These are phyloP conservation scores for Alosa sapidissima DNA, from an alignment of 2,797 vertebrate species.

Conservation along the genomic window DNA sequence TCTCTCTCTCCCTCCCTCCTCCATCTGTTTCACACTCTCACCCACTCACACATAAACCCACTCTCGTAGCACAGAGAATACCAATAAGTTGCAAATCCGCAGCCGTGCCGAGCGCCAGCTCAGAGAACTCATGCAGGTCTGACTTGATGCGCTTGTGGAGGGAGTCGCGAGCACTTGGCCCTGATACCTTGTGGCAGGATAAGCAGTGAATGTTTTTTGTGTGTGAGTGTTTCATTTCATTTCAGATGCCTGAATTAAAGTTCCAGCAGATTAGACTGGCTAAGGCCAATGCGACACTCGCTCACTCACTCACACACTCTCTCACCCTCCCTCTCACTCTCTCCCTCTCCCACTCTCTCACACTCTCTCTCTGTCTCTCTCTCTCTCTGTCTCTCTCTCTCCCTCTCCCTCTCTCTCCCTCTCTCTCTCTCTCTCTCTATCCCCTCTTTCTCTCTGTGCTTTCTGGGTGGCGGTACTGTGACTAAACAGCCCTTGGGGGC, in stretches of 20 bases:
- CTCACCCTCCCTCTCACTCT: neutral
- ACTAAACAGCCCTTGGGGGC: constrained; percentile 34
- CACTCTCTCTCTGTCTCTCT: neutral
- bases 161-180: constrained; percentile 3
- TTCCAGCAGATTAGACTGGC: constrained; percentile 13
- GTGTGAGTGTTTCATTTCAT: constrained; percentile 1
- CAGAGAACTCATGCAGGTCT: constrained; percentile 17
- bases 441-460: constrained; percentile 10
- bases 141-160: constrained; percentile 10
- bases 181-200: constrained; percentile 4
- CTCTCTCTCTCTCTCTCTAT: neutral
- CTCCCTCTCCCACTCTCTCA: neutral
- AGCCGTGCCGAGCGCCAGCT: constrained; percentile 5
- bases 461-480: constrained; percentile 23
- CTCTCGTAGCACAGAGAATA: constrained; percentile 25
- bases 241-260: constrained; percentile 21
- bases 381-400: neutral
- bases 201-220: neutral
- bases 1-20: neutral
- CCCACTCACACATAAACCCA: constrained; percentile 22
- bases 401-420: neutral
- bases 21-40: neutral
- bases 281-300: neutral
- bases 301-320: neutral
- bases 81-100: constrained; percentile 33